These are phyloP conservation scores for Epirrhoe tristata DNA, from an alignment of 2,888 invertebrate species.

Conservation along the genomic window DNA sequence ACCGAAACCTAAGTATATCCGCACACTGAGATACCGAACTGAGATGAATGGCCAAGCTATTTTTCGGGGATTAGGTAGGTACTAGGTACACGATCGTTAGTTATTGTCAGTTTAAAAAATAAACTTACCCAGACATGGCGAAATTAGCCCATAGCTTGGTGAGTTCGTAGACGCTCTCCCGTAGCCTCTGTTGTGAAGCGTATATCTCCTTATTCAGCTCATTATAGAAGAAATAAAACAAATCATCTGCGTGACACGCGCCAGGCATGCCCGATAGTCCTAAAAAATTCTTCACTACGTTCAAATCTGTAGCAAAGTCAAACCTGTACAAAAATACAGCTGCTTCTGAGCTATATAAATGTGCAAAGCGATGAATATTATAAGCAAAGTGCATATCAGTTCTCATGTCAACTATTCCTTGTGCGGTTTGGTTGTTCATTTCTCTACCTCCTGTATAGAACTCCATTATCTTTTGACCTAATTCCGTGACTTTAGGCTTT, in stretches of 20 bases:
- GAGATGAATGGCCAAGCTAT: too few relatives aligned
- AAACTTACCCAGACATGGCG: conserved; percentile 65
- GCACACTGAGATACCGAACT: too few relatives aligned
- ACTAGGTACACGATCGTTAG: too few relatives aligned
- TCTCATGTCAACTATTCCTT: conserved; percentile 53
- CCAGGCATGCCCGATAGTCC: conserved; percentile 58
- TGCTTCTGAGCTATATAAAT: conserved; percentile 51
- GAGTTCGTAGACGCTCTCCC: conserved; percentile 62
- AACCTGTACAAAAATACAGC: conserved; percentile 65
- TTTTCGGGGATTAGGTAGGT: background rate
- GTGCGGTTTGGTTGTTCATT: conserved; percentile 47
- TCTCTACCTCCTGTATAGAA: conserved; percentile 59
- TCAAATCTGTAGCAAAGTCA: conserved; percentile 64
- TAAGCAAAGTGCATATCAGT: conserved; percentile 61
- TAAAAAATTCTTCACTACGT: conserved; percentile 57
- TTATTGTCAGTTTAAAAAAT: too few relatives aligned
- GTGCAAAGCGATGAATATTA: conserved; percentile 58
- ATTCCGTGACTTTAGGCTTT: conserved; percentile 49
- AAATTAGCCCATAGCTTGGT: conserved; percentile 78
- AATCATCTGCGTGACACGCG: conserved; percentile 77
- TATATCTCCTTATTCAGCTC: conserved; percentile 59
- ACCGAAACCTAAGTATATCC: too few relatives aligned
- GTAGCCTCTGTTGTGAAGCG: conserved; percentile 51
- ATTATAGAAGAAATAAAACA: conserved; percentile 75
- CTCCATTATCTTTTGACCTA: conserved; percentile 58